phyloP scores from a whole-genome alignment of 2,888 invertebrate genomes.

The Phytoseiulus persimilis region DNA sequence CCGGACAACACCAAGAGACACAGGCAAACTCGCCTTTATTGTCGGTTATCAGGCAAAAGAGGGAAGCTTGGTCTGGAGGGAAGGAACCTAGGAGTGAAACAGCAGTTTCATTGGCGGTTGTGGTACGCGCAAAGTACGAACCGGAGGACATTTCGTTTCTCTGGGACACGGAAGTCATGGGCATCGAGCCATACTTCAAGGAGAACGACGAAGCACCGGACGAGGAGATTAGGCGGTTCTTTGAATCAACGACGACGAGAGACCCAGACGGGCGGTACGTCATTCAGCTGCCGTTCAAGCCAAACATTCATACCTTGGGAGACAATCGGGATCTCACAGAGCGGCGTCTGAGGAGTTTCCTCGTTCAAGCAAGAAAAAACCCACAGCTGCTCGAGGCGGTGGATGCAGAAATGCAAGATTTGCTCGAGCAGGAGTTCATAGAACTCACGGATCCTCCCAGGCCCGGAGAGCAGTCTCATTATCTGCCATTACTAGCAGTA shows the following conservation, averaged over 20 bases:
- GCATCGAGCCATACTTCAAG: neutral
- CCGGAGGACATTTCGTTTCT: neutral
- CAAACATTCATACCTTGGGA: neutral
- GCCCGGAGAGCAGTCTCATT: neutral
- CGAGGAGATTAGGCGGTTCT: neutral
- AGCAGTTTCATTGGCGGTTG: neutral
- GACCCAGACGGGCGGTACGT: neutral
- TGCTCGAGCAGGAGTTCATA: neutral
- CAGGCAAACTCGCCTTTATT: conserved; percentile 50
- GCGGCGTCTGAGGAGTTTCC: no score
- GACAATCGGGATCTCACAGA: neutral
- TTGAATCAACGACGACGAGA: neutral
- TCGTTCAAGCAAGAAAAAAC: no score
- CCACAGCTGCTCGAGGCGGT: no score
- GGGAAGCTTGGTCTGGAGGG: neutral
- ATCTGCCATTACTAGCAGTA: neutral
- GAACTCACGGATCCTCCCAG: neutral
- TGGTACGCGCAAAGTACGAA: neutral
- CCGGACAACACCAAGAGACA: conserved; percentile 51
- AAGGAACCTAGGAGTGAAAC: neutral
- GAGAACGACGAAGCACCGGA: neutral
- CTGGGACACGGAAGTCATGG: neutral
- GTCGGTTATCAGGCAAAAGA: neutral
- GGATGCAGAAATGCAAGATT: no score
- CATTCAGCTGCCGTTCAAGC: neutral